Evolutionary conservation across 2,888 invertebrate genomes (phyloP), one percentile per base, ranked within the genome.

Genomic region (Chirona hameri): DNA sequence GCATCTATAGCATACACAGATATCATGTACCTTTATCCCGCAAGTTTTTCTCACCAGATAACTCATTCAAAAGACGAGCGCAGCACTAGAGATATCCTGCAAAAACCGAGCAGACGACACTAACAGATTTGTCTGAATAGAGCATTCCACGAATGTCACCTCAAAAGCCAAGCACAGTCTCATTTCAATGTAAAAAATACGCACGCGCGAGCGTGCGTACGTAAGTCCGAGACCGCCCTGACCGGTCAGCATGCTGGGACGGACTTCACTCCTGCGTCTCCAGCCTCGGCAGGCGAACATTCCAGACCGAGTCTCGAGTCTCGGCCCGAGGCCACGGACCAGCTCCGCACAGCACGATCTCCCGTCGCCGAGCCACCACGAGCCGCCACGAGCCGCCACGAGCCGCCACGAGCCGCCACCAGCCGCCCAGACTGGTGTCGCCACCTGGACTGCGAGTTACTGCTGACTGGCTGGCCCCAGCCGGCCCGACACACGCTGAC

Each of bases 111-210:
- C 72, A 72, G 39, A 39, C 72, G 18, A 72, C 72, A 72, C 72
- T 72, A 72, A 10, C 29, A 31, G 72, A 72, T 72, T 72, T 72
- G 18, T 76, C 39, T 46, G 24, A 76, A 31, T 76, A 76, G 39
- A 39, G 24, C 76, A 24, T 24, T 46, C 46, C 76, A 24, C 24
- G 24, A 12, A 46, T 10, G 21, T 24, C 24, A 18, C 46, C 46
- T 76, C 76, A 24, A 2, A 76, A 76, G 76, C 24, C 76, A 46
- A 46, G 76, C 76, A 76, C 46, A 39, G 39, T 46, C 27, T 15
- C 76, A 39, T 24, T 24, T 76, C 72, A 72, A 72, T 72, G 76
- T 76, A 76, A 76, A 76, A 76, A 76, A 76, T 31, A 72, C 31
- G 27, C 15, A 15, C 29, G 72, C 65, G 65, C 65, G 65, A 7